phyloP scores from a whole-genome alignment of 2,797 vertebrate genomes.

The Coilia nasus region DNA sequence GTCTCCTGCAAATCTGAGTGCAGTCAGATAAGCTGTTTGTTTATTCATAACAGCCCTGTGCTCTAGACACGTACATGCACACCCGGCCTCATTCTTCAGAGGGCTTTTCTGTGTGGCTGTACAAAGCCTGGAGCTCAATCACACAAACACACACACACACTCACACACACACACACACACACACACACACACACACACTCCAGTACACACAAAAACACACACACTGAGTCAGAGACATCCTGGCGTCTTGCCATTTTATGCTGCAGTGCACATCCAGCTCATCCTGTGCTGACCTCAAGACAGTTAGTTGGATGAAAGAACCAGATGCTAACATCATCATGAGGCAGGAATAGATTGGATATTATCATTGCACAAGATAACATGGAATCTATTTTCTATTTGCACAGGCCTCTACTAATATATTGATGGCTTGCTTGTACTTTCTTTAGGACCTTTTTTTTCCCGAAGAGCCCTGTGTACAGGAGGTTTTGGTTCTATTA shows the following conservation, averaged over 20 bases:
- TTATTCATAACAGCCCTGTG: conserved; percentile 71
- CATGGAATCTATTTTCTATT: neutral
- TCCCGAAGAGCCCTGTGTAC: neutral
- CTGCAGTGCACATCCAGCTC: conserved; percentile 15
- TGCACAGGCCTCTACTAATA: neutral
- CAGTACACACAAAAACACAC: neutral
- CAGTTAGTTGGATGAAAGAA: neutral
- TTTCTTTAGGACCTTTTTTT: neutral
- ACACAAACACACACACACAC: conserved; percentile 24
- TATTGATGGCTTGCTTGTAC: neutral
- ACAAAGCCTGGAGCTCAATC: conserved; percentile 45
- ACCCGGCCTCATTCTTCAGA: conserved; percentile 60
- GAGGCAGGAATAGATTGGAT: neutral
- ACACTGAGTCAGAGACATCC: neutral
- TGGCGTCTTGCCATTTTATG: conserved; percentile 14
- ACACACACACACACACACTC: neutral
- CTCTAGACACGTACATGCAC: conserved; percentile 3
- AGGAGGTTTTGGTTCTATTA: neutral
- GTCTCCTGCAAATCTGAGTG: conserved; percentile 44
- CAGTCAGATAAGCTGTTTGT: conserved; percentile 71
- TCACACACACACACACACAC: conserved; percentile 53
- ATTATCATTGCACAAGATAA: neutral
- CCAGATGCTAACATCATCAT: neutral
- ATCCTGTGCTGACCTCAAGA: neutral
- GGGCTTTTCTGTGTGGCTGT: conserved; percentile 69